phyloP scores from a whole-genome alignment of 2,797 vertebrate species.

The Enteromius thamalakanensis region DNA sequence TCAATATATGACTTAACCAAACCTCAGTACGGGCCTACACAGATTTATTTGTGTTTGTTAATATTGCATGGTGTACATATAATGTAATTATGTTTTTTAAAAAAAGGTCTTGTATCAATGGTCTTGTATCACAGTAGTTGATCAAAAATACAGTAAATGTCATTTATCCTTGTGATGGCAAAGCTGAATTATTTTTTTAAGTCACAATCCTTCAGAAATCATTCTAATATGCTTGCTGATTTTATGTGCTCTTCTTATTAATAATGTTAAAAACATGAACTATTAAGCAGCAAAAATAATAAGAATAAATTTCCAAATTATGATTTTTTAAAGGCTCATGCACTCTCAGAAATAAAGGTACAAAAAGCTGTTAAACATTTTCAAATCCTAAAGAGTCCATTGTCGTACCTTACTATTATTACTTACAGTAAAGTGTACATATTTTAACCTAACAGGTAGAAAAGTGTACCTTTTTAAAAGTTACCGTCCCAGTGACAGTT shows the following conservation, averaged over 20 bases:
- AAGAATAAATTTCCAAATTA: not conserved
- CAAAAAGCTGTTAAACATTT: no score
- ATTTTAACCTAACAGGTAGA: no score
- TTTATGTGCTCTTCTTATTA: not conserved
- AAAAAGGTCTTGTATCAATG: not conserved
- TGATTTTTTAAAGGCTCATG: not conserved
- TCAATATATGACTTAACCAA: not conserved
- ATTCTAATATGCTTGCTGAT: not conserved
- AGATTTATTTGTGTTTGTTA: not conserved
- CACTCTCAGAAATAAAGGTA: no score
- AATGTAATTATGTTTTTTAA: not conserved
- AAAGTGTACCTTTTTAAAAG: no score
- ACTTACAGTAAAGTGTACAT: no score
- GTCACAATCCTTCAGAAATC: not conserved
- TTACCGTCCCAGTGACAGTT: no score
- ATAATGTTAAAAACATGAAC: not conserved
- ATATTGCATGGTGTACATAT: not conserved
- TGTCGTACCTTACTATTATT: no score
- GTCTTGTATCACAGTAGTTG: not conserved
- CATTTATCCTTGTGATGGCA: not conserved
- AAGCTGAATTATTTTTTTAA: not conserved
- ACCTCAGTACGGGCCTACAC: not conserved
- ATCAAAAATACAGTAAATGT: not conserved
- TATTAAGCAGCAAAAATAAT: not conserved
- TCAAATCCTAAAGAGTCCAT: no score